These are phyloP conservation scores for Tetranychus piercei DNA, from an alignment of 2,888 invertebrate species.

Conservation along the genomic window DNA sequence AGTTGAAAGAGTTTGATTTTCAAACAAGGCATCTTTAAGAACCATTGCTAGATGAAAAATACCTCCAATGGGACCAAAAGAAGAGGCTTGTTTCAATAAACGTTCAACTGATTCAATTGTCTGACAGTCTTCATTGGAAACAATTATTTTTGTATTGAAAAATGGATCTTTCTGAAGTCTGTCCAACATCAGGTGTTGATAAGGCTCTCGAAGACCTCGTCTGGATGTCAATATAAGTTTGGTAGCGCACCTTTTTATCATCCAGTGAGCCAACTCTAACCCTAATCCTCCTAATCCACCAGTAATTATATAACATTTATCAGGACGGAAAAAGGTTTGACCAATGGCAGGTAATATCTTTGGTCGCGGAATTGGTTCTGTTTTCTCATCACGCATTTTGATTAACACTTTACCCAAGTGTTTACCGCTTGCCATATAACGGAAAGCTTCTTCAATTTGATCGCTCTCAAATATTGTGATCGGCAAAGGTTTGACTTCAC, in stretches of 20 bases:
- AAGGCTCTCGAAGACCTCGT: conserved; percentile 72
- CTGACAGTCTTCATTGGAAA: conserved; percentile 29
- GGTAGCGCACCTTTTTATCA: conserved; percentile 65
- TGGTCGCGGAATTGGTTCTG: not conserved
- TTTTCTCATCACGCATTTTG: conserved; percentile 66
- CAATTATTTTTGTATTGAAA: not conserved
- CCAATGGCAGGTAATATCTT: conserved; percentile 39
- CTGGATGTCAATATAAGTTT: conserved; percentile 69
- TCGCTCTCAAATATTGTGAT: conserved; percentile 63
- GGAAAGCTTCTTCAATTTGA: conserved; percentile 77
- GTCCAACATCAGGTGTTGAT: conserved; percentile 60
- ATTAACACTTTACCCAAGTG: conserved; percentile 91
- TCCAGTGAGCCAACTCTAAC: conserved; percentile 73
- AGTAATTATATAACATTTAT: conserved; percentile 38
- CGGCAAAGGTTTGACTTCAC: conserved; percentile 54
- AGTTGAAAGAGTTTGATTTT: conserved; percentile 59
- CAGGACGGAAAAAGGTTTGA: conserved; percentile 49
- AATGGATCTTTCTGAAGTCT: not conserved
- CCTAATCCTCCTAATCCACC: conserved; percentile 89
- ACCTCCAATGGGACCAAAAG: conserved; percentile 54
- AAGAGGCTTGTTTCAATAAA: conserved; percentile 47
- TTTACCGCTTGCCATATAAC: conserved; percentile 88
- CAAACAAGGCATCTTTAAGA: conserved; percentile 63
- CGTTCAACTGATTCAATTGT: conserved; percentile 47
- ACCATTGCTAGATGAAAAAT: conserved; percentile 77